Base-by-base conservation (phyloP, 2,113 vertebrate genomes). In the Tragelaphus scriptus region DNA sequence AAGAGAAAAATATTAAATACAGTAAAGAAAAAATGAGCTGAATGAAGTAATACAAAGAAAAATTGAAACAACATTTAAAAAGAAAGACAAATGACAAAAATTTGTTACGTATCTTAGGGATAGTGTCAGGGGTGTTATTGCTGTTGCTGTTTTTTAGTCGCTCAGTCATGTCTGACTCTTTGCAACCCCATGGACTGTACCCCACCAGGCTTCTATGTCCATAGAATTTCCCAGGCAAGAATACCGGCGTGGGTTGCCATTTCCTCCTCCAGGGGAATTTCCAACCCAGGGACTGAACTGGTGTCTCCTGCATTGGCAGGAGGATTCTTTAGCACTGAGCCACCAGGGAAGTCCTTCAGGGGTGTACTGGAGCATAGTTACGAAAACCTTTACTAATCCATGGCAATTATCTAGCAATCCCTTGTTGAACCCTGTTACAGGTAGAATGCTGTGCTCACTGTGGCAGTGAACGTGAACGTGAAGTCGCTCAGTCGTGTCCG, bases 21-120 rank as follows among this genome's bases (percentile, higher is more conserved):
- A 88, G 21, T 14, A 15, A 86, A 95, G n/a, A 85, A 94, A 92
- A 51, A n/a, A 53, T 17, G n/a, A 90, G 23, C 36, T 32, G n/a
- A 90, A 85, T 68, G 36, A 58, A 89, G 32, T 36, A 80, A 61
- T 92, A 63, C 12, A 88, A 85, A 30, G 77, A 91, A 91, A 97
- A 96, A 49, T 8, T 11, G 82, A 75, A 44, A 56, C 2, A 36
- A 7, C 44, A 30, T 90, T 89, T 19, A 32, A 75, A 89, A 85
- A 36, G 56, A 88, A 28, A 36, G 28, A 71, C 40, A 11, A 32
- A 36, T 28, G 40, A 65, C 75, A 95, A 85, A 79, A 13, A 89
- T 65, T 32, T 86, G 16, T 75, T 47, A 23, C n/a, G 28, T 56
- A 75, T 47, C 63, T 91, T 65, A 8, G 4, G 61, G 26, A 28